phyloP scores from a whole-genome alignment of 37 sponge, comb jelly and placozoan genomes.

The Halisarca cf. caerulea region DNA sequence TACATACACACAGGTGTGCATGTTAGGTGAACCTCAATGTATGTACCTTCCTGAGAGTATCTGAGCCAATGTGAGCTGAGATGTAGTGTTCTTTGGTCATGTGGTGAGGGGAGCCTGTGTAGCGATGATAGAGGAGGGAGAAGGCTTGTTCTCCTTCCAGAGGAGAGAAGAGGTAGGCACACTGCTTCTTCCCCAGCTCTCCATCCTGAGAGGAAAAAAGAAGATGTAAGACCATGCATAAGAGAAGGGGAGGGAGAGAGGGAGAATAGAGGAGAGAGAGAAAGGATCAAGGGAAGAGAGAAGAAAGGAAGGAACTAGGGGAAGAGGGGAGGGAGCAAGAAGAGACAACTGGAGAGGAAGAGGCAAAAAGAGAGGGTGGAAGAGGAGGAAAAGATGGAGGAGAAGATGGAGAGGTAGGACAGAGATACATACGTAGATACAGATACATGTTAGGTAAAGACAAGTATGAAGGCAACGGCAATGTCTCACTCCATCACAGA shows the following conservation, averaged over 20 bases:
- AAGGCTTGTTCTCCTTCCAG: constrained; percentile 80
- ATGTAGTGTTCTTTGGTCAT: constrained; percentile 52
- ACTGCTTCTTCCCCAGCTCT: constrained; percentile 58
- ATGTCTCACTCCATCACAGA: too few relatives aligned
- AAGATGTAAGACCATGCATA: too few relatives aligned
- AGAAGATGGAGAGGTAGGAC: too few relatives aligned
- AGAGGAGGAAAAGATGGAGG: too few relatives aligned
- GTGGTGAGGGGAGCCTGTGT: constrained; percentile 47
- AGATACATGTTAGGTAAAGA: too few relatives aligned
- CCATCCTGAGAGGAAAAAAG: constrained; percentile 57
- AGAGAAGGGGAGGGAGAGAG: background rate
- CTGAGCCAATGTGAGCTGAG: constrained; percentile 69
- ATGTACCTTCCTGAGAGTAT: constrained; percentile 74
- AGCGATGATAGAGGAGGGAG: constrained; percentile 60
- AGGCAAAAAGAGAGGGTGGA: too few relatives aligned
- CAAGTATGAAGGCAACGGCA: too few relatives aligned
- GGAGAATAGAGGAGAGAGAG: too few relatives aligned
- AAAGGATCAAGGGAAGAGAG: too few relatives aligned
- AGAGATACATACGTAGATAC: too few relatives aligned
- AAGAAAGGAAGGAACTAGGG: background rate
- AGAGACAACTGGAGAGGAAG: background rate
- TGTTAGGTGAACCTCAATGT: too few relatives aligned
- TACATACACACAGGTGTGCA: too few relatives aligned
- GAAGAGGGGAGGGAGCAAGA: background rate
- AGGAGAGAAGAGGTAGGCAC: constrained; percentile 65